Percentiles rank a stretch among this genome's conserved stretches.
phyloP scores from a whole-genome alignment of 1,140 invertebrate genomes.

The Diachasmimorpha longicaudata region DNA sequence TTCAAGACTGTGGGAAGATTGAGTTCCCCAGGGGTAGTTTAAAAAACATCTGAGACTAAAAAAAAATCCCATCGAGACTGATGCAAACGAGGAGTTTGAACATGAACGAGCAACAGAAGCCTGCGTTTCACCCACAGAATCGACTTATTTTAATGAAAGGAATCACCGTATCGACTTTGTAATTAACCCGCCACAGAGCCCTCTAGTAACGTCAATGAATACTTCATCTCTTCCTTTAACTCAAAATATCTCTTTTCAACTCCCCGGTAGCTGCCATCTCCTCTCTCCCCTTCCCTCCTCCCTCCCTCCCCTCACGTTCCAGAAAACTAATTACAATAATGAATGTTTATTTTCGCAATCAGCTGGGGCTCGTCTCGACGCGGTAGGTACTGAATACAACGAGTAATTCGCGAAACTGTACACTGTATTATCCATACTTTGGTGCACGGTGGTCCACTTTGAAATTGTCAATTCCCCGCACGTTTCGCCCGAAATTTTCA shows the following conservation, averaged over 20 bases:
- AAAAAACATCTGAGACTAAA: too few species aligned
- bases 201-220: background rate
- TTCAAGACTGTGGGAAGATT: background rate
- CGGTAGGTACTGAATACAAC: conserved; percentile 22
- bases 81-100: conserved; percentile 27
- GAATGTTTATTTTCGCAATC: conserved; percentile 38
- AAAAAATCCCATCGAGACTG: background rate
- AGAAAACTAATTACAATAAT: conserved; percentile 37
- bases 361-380: conserved; percentile 11
- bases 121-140: background rate
- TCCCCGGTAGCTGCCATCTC: background rate
- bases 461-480: background rate
- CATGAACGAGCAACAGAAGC: background rate
- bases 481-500: background rate
- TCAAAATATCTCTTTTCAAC: background rate
- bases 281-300: background rate
- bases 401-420: conserved; percentile 11
- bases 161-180: conserved; percentile 10
- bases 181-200: conserved; percentile 21
- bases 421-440: conserved; percentile 19
- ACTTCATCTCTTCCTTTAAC: background rate
- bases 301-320: conserved; percentile 12
- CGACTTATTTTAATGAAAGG: conserved; percentile 22
- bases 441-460: conserved; percentile 21
- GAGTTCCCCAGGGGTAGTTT: background rate